Evolutionary conservation across 2,888 invertebrate species (phyloP), one percentile per base, ranked within the genome.

Genomic region (Lithosia quadra): DNA sequence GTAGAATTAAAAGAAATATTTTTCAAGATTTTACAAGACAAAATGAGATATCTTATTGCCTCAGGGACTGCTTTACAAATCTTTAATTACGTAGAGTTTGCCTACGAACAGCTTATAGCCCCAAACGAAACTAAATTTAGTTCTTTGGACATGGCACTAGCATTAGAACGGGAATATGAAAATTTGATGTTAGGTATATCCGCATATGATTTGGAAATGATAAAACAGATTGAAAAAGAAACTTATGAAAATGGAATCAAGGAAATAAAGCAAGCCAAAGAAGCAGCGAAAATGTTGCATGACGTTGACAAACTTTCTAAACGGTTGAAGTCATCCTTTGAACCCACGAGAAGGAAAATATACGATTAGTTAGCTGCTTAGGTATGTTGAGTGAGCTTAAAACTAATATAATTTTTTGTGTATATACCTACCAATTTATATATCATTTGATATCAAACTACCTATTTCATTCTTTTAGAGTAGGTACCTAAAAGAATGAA

Each of bases 81-180:
- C 70, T 95, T 95, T 71, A 96, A 96, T 43, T 96, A 96, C 78
- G 95, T 97, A 4, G 96, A 97, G 86, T 96, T 96, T 82, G 93
- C 96, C 0, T 97, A 96, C 83, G 96, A 96, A 85, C 92, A 95
- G 49, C 90, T 96, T 28, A 93, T 97, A 49, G 95, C 95, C 0
- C 92, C 95, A 0, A 96, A 96, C 81, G 96, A 96, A 74, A 95
- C 96, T 0, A 95, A 96, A 77, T 87, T 96, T 13, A 95, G 93
- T 72, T 92, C 95, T 63, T 91, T 95, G 71, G 94, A 96, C 10
- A 96, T 97, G 96, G 96, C 96, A 90, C 88, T 92, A 69, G 93
- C 94, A 28, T 92, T 97, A 63, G 97, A 97, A 86, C 90, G 77
- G 57, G 95, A 95, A 82, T 95, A 92, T 68, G 91, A 94, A 68